Base-by-base conservation (phyloP, 1,140 invertebrate genomes). In the Archegozetes longisetosus region DNA sequence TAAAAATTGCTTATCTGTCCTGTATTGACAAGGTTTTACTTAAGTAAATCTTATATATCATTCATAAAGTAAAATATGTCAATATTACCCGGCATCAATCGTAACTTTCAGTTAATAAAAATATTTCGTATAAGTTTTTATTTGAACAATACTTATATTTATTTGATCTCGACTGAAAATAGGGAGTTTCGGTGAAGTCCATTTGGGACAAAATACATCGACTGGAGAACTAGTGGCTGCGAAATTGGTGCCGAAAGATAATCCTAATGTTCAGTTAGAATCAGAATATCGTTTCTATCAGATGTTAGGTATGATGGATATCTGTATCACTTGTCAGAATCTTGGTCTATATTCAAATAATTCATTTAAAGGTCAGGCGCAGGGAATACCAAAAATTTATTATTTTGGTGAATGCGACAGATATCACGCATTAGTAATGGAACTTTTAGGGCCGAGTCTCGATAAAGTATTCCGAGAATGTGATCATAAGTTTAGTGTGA, bases 401-500 rank as follows among this genome's bases (percentile, higher is more conserved):
- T 60, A 56, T 52, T 61, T 47, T 52, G 60, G 52, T 32, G 3
- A 40, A 27, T 55, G 52, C 23, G 46, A 40, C 3, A 28, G 13
- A 32, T 63, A 55, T 48, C 2, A 63, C 53, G 61, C 50, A 3
- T 26, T 68, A 22, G 66, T 67, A 20, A 62, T 68, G 61, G 62
- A 68, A 40, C 50, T 68, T 24, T 54, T 68, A 23, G 66, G 65
- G 22, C 65, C 63, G 14, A 65, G 55, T 62, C 40, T 68, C 22
- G 65, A 68, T 48, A 59, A 66, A 55, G 40, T 68, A 24, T 68
- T 68, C 40, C 57, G 60, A 28, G 58, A 60, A 14, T 67, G 65
- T 49, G 49, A 58, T 24, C 29, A 61, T 17, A 29, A 58, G 40
- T 66, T 68, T 54, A 58, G 53, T 32, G 29, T 63, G 32, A 65